phyloP scores from a whole-genome alignment of 2,797 vertebrate species.

The Pantherophis alleghaniensis region DNA sequence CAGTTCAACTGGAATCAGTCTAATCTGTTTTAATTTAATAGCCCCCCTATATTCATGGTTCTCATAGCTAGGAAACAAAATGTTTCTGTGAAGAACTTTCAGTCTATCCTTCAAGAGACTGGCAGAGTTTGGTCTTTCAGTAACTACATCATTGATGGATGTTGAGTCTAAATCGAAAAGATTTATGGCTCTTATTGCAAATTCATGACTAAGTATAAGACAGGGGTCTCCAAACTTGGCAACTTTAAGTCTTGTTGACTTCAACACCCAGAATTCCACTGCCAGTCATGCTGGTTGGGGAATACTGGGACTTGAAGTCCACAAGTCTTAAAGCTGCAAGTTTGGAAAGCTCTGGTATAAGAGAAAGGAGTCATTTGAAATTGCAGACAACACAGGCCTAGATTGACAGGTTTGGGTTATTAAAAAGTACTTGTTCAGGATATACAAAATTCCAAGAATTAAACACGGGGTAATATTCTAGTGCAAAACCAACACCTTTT shows the following conservation, averaged over 20 bases:
- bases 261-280: neutral
- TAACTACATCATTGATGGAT: neutral
- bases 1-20: neutral
- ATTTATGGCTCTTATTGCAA: neutral
- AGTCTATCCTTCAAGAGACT: neutral
- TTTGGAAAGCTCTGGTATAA: neutral
- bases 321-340: neutral
- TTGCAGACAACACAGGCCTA: neutral
- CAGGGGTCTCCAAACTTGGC: neutral
- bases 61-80: neutral
- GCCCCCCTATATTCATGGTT: neutral
- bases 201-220: neutral
- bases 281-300: neutral
- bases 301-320: neutral
- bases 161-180: neutral
- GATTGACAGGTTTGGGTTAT: neutral
- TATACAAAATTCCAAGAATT: slow-evolving; percentile 7
- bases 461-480: neutral
- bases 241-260: neutral
- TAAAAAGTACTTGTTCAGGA: neutral
- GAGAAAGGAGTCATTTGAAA: neutral
- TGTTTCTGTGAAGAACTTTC: neutral
- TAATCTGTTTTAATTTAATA: neutral
- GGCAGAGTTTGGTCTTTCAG: neutral
- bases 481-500: neutral